Evolutionary conservation across 2,888 invertebrate species (phyloP).

Genomic region (Pyrrhia umbra): DNA sequence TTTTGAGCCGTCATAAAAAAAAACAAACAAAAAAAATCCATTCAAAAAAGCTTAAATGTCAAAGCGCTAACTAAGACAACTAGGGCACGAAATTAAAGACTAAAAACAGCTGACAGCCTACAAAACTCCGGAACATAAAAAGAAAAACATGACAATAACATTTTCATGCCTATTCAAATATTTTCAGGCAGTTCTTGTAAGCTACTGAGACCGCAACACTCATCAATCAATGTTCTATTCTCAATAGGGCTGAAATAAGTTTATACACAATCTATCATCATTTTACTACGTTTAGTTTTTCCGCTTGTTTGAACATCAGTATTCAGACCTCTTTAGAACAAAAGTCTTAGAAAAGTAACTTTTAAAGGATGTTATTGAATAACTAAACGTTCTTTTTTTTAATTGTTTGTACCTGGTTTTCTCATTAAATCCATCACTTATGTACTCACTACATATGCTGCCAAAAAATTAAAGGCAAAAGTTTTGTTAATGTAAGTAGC

Average conservation of each 20-base stretch:
- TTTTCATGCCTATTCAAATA: conserved; percentile 17
- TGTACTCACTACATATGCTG: too few relatives aligned
- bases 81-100: not conserved
- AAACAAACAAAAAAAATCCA: not conserved
- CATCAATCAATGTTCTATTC: conserved; percentile 56
- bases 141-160: conserved; percentile 16
- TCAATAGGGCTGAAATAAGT: conserved; percentile 32
- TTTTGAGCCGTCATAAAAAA: not conserved
- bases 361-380: too few relatives aligned
- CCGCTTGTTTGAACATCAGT: conserved; percentile 33
- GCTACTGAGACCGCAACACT: conserved; percentile 25
- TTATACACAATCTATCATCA: conserved; percentile 53
- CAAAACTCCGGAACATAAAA: conserved; percentile 6
- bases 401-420: too few relatives aligned
- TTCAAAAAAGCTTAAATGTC: not conserved
- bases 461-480: too few relatives aligned
- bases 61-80: not conserved
- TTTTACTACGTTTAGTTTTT: conserved; percentile 45
- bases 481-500: too few relatives aligned
- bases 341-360: conserved; percentile 1
- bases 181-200: conserved; percentile 18
- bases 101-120: conserved; percentile 1
- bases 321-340: conserved; percentile 12
- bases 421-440: too few relatives aligned
- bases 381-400: too few relatives aligned